Evolutionary conservation across 2,797 vertebrate genomes (phyloP), one percentile per base, ranked within the genome.

Genomic region (Aselliscus stoliczkanus): DNA sequence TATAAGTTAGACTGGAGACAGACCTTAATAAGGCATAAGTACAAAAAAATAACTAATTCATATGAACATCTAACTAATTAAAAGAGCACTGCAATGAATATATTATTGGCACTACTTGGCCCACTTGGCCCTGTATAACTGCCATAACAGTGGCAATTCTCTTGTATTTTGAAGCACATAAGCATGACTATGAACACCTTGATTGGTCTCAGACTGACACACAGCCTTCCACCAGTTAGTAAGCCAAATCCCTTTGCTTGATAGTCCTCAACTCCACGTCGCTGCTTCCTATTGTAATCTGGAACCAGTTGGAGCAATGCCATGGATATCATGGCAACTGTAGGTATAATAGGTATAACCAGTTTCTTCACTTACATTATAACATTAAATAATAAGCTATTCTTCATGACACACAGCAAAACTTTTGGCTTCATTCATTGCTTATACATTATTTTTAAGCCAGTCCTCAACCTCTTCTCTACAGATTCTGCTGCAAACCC

Each of bases 321-420:
- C 47, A 50, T 50, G 47, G 47, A 84, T 94, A 88, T 95, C 91
- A 95, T 97, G 95, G 92, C 92, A 97, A 95, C 92, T 50, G 2
- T 42, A 1, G 12, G 67, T 83, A 69, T 47, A 94, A 85, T 42
- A 1, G 12, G 67, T 83, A 69, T 47, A 94, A 85, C 72, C 17
- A 88, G 64, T 88, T 93, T 62, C 31, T 93, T 92, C 58, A 80
- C 31, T 96, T 76, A 93, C 64, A 58, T 97, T 90, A 77, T 79
- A 75, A 96, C 42, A 0, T 62, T 52, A 96, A 96, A 86, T 92
- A 94, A 82, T 50, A 82, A 67, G 67, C 77, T 90, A 25, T 73
- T 87, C 77, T 82, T 83, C 79, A 34, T 42, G 82, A 93, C 44
- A 75, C 29, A 69, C 27, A 93, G 87, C 39, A 65, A 75, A 96